Base-by-base conservation (phyloP, 2,888 invertebrate species). In the Amiota minor region DNA sequence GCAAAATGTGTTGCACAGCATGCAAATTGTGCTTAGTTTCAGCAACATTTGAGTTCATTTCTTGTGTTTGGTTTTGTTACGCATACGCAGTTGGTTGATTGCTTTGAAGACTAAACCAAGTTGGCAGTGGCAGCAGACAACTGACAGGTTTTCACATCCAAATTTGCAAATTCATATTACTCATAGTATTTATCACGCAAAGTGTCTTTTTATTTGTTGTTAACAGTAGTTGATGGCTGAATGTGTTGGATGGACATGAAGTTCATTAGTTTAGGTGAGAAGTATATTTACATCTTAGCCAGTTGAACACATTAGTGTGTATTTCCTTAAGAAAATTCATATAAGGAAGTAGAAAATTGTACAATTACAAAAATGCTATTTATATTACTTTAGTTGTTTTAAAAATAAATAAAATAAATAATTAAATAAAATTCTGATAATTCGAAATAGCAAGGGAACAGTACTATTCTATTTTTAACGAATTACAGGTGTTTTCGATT, bases 11-110 rank as follows among this genome's bases (percentile, higher is more conserved):
- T 59, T 59, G 59, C 59, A 18, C 59, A 59, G 59, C 59, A 20
- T 59, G 59, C 59, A 59, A 59, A 59, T 59, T 35, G 35, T 35
- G 35, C 35, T 35, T 35, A 35, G 35, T 59, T n/a, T 59, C 23
- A 14, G 49, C 50, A 18, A 46, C 45, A 64, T 68, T 68, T 68
- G 23, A 35, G 62, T 62, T 12, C 35, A 35, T 10, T 45, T 35
- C 14, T 35, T 53, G 53, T 53, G 12, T 67, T 49, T 53, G 50
- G 23, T 8, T 70, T 70, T 71, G 20, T 55, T 50, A 45, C 62
- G 72, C 72, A 69, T 65, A 55, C 61, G 78, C 83, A 84, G 81
- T 83, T 81, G 82, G 79, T 78, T 79, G 81, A 81, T 83, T 81
- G 77, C 77, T 74, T 78, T 81, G 61, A 20, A 14, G 35, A 12